Base-by-base conservation (phyloP, 1,140 invertebrate genomes). In the Temnothorax nylanderi region DNA sequence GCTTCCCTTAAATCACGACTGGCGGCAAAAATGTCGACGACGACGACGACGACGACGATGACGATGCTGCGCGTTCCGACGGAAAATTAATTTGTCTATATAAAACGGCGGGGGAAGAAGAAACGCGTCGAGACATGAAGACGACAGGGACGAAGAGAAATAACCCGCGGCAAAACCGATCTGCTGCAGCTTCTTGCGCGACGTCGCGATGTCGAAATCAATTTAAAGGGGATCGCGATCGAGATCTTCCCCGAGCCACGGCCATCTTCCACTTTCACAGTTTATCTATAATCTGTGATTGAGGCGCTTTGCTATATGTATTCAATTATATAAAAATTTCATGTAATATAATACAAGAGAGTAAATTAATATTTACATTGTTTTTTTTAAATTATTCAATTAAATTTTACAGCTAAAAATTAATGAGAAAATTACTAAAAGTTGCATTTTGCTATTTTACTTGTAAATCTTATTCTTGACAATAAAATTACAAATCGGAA, bases 31-130 rank as follows among this genome's bases (percentile, higher is more conserved):
- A 37, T 58, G 51, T 2, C 18, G 54, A 2, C 78, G 49, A 65
- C 60, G 21, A 3, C 37, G 37, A 3, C 47, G 11, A 13, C 16
- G 51, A 8, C 78, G 37, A 80, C 60, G 21, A 44, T 21, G 21
- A 58, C 21, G 77, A 67, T 41, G 69, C 54, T 60, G 80, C 54
- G 67, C 67, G 67, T 82, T 74, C 51, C 65, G 18, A 72, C 78
- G 69, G 69, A 84, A 82, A 74, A 84, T 84, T 84, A 84, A 84
- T 84, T 84, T 49, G 54, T 84, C 67, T 47, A 47, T 75, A 84
- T 84, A 74, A 84, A 84, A 84, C 41, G 64, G 80, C n/a, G 18
- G 10, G 10, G 41, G 6, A 69, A 18, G 65, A 82, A 82, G 69
- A 75, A 84, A 84, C 41, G 37, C 67, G 78, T 34, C 51, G 67